Conservation (phyloP, 2,113 vertebrate genomes). For the Crotophaga sulcirostris region DNA sequence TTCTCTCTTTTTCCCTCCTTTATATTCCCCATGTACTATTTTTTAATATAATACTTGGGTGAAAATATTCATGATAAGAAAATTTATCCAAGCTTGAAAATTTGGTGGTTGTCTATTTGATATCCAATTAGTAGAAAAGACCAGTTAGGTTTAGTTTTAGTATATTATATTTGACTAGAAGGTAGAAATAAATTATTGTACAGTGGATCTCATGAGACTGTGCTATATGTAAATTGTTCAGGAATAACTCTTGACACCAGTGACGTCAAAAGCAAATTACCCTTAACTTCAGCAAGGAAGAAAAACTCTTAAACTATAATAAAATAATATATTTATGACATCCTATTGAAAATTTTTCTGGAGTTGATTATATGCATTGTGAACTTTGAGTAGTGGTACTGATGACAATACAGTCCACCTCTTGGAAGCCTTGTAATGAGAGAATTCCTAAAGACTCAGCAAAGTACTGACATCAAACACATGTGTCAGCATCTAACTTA, state of each 20-base stretch:
- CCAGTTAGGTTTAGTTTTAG: neutral
- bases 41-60: neutral
- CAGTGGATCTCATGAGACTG: neutral
- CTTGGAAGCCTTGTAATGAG: neutral
- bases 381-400: neutral
- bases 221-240: neutral
- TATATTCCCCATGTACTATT: accelerated
- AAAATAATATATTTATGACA: neutral
- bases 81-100: neutral
- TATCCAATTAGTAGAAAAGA: neutral
- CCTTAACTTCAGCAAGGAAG: neutral
- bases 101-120: neutral
- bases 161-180: neutral
- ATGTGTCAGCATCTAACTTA: neutral
- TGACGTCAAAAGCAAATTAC: neutral
- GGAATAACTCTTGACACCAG: neutral
- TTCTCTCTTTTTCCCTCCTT: neutral
- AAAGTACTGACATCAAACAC: neutral
- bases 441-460: neutral
- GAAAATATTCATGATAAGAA: neutral
- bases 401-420: neutral
- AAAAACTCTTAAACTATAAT: neutral
- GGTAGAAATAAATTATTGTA: neutral
- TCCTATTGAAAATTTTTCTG: neutral
- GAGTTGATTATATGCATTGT: neutral